A percentile compares a stretch with the other conserved stretches of the same genome.
Evolutionary conservation across 2,888 invertebrate genomes (phyloP).

Genomic region (Drosophila nr. fundita): DNA sequence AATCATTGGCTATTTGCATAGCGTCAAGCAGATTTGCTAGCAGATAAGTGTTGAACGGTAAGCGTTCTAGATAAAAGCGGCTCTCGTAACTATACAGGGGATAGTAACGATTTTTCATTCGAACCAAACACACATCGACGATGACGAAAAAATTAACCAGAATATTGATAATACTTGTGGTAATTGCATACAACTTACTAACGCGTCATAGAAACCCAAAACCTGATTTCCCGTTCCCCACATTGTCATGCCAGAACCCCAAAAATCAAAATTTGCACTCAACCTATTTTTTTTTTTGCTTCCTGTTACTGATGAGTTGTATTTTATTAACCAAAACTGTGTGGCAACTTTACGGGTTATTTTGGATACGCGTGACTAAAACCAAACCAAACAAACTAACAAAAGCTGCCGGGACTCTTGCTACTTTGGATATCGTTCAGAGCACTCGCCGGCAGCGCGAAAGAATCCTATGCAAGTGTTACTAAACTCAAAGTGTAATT

Average conservation of each 20-base stretch:
- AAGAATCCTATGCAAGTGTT: constrained; percentile 78
- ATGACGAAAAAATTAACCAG: constrained; percentile 82
- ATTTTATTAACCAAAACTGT: constrained; percentile 65
- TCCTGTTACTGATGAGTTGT: constrained; percentile 61
- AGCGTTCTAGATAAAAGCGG: constrained; percentile 79
- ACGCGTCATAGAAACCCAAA: constrained; percentile 36
- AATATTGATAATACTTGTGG: constrained; percentile 82
- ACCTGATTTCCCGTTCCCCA: constrained; percentile 28
- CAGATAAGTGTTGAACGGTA: constrained; percentile 46
- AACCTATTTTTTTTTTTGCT: constrained; percentile 32
- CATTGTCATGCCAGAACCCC: constrained; percentile 25
- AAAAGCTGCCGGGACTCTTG: constrained; percentile 74
- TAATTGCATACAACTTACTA: constrained; percentile 70
- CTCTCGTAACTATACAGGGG: constrained; percentile 27
- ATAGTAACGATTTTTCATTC: constrained; percentile 84
- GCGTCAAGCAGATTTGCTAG: constrained; percentile 58
- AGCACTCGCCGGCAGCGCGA: constrained; percentile 63
- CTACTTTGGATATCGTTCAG: constrained; percentile 74
- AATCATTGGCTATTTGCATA: constrained; percentile 59
- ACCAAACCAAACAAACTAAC: constrained; percentile 52
- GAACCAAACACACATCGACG: constrained; percentile 80
- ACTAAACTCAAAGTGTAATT: constrained; percentile 52
- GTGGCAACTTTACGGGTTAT: constrained; percentile 58
- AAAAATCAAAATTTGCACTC: constrained; percentile 25
- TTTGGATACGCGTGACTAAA: constrained; percentile 57